These are phyloP conservation scores for Psilopogon haemacephalus DNA, from an alignment of 2,113 vertebrate species.

Conservation along the genomic window DNA sequence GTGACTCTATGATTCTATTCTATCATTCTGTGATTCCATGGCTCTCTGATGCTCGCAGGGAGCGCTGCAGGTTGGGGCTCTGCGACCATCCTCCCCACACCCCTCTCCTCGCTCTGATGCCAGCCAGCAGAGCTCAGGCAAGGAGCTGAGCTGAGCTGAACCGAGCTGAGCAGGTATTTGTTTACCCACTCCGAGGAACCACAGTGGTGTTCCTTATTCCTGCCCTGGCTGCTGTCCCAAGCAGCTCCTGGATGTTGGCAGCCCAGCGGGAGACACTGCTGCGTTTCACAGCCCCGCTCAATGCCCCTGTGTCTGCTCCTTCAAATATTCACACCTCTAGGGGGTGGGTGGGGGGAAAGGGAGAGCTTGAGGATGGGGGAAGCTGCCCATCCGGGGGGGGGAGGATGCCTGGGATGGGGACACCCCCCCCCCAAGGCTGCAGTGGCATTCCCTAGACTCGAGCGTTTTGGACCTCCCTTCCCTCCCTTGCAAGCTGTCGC, in stretches of 20 bases:
- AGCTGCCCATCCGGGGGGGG: fast-evolving
- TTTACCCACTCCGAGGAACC: slow-evolving; percentile 42
- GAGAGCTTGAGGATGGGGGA: background rate
- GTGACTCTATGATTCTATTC: too few relatives aligned
- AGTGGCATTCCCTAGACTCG: background rate
- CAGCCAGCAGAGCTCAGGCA: background rate
- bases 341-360: too few relatives aligned
- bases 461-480: too few relatives aligned
- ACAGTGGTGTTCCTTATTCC: slow-evolving; percentile 62
- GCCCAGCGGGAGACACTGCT: background rate
- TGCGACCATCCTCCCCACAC: background rate
- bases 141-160: background rate
- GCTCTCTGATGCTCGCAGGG: fast-evolving
- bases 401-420: fast-evolving
- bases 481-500: fast-evolving
- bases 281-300: slow-evolving; percentile 9
- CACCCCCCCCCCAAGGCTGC: fast-evolving
- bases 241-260: slow-evolving; percentile 36
- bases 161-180: slow-evolving; percentile 3
- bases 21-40: too few relatives aligned
- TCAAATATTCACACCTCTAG: background rate
- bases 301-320: slow-evolving; percentile 42
- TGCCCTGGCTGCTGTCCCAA: slow-evolving; percentile 42
- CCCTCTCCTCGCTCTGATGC: too few relatives aligned
- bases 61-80: background rate